Percentiles rank a stretch among this genome's conserved stretches.
phyloP scores from a whole-genome alignment of 2,888 invertebrate genomes.

The Agrotis puta region DNA sequence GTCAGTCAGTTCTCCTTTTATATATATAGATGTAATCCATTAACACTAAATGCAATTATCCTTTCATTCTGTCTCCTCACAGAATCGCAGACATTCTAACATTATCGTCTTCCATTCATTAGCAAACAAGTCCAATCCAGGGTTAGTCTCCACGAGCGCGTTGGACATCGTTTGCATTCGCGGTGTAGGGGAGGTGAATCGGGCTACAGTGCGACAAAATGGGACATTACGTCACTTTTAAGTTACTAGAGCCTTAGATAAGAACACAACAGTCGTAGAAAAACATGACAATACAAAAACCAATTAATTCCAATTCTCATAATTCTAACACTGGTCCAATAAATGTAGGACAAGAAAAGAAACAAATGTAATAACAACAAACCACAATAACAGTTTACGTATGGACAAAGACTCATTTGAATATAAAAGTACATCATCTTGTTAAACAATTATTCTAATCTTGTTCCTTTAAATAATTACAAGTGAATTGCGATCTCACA shows the following conservation, averaged over 20 bases:
- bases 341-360: conserved; percentile 56
- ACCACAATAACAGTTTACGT: conserved; percentile 69
- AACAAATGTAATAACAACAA: conserved; percentile 66
- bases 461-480: conserved; percentile 77
- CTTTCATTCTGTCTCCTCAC: no score
- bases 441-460: conserved; percentile 80
- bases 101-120: no score
- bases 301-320: conserved; percentile 55
- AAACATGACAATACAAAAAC: conserved; percentile 30
- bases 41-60: no score
- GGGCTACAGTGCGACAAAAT: no score
- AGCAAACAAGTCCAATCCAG: no score
- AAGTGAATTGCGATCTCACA: conserved; percentile 75
- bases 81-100: no score
- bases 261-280: not conserved
- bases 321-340: conserved; percentile 67
- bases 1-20: no score
- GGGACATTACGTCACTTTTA: no score
- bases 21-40: no score
- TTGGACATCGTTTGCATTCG: no score
- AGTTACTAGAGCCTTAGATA: not conserved
- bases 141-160: no score
- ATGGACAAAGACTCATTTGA: conserved; percentile 86
- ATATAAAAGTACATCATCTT: conserved; percentile 78
- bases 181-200: no score